phyloP scores from a whole-genome alignment of 2,797 vertebrate genomes.

The Poecilia wingei region DNA sequence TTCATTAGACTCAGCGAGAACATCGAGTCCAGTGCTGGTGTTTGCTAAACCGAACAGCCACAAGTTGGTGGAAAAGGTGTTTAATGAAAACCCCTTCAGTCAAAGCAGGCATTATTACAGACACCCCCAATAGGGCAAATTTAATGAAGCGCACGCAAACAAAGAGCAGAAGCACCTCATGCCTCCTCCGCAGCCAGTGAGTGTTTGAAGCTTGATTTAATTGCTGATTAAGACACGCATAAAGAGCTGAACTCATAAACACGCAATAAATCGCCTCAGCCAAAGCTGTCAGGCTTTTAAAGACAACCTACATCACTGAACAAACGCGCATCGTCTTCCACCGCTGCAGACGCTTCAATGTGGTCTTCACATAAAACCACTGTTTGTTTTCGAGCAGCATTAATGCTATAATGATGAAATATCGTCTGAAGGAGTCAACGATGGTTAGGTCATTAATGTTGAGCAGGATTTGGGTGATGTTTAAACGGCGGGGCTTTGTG shows the following conservation, averaged over 20 bases:
- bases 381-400: constrained; percentile 65
- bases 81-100: constrained; percentile 19
- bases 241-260: constrained; percentile 46
- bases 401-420: constrained; percentile 56
- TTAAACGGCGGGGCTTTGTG: constrained; percentile 67
- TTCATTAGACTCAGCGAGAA: constrained; percentile 43
- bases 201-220: constrained; percentile 43
- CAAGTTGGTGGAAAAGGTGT: constrained; percentile 28
- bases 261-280: constrained; percentile 37
- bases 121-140: constrained; percentile 25
- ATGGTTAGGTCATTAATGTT: constrained; percentile 56
- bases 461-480: constrained; percentile 54
- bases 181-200: constrained; percentile 32
- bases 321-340: constrained; percentile 6
- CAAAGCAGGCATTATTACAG: background rate
- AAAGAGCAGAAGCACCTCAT: constrained; percentile 8
- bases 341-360: constrained; percentile 19
- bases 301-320: background rate
- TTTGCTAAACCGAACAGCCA: constrained; percentile 23
- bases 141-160: constrained; percentile 30
- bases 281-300: constrained; percentile 15
- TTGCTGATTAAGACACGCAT: constrained; percentile 51
- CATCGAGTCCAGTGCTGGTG: background rate
- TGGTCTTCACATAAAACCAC: constrained; percentile 47
- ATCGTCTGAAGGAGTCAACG: constrained; percentile 69